A percentile compares a stretch with the other conserved stretches of the same genome.
Conservation (phyloP, 1,140 invertebrate genomes). For the Caenorhabditis inopinata region DNA sequence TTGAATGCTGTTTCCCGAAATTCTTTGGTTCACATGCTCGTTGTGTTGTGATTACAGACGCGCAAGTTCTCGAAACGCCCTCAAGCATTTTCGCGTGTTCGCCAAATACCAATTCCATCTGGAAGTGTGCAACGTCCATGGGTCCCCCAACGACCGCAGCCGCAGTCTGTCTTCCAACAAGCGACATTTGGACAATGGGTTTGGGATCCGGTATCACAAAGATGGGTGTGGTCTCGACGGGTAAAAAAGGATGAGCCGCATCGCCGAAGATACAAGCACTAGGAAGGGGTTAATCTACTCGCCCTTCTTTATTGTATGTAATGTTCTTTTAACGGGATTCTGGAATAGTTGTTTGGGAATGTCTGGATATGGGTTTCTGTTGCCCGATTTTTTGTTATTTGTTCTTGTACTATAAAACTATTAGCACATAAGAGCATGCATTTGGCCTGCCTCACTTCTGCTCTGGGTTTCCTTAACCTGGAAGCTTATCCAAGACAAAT, state of each 20-base stretch:
- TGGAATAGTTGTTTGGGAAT: background rate
- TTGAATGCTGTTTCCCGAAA: background rate
- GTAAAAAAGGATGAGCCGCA: background rate
- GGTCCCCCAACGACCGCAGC: slow-evolving; percentile 20
- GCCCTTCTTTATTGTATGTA: background rate
- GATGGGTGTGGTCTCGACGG: slow-evolving; percentile 35
- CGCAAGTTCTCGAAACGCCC: slow-evolving; percentile 22
- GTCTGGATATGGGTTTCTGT: slow-evolving; percentile 18
- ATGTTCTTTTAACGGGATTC: background rate
- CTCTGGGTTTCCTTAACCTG: too few relatives aligned
- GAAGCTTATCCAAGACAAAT: too few relatives aligned
- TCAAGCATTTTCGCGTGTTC: slow-evolving; percentile 40
- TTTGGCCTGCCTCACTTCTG: too few relatives aligned
- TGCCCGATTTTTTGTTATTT: too few relatives aligned
- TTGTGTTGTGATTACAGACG: slow-evolving; percentile 35
- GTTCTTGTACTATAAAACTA: too few relatives aligned
- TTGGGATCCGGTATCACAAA: slow-evolving; percentile 7
- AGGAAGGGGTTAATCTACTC: background rate
- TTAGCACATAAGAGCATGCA: background rate
- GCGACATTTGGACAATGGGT: slow-evolving; percentile 42
- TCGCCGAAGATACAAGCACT: slow-evolving; percentile 7
- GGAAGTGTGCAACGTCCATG: background rate
- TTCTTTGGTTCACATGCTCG: slow-evolving; percentile 5
- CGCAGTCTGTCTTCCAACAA: background rate
- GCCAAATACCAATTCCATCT: slow-evolving; percentile 41